Evolutionary conservation across 2,888 invertebrate species (phyloP).

Genomic region (Nemoura dubitans): DNA sequence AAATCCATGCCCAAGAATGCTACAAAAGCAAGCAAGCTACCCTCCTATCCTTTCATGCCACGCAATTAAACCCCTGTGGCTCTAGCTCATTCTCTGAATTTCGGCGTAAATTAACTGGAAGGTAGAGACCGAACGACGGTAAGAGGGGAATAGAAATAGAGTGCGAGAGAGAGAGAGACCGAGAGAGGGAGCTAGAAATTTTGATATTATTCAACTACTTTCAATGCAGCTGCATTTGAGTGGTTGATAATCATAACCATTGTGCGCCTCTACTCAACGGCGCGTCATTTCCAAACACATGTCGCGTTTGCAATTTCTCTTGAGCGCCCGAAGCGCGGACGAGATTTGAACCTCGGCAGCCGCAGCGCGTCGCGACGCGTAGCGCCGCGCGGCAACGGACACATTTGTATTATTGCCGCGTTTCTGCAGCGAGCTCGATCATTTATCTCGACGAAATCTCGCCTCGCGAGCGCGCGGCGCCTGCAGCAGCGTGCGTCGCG

Average conservation of each 20-base stretch:
- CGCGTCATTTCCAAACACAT: not conserved
- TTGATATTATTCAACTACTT: conserved; percentile 25
- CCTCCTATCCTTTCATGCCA: not conserved
- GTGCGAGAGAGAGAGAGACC: not conserved
- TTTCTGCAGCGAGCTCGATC: not conserved
- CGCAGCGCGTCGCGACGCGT: not conserved
- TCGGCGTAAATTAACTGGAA: conserved; percentile 12
- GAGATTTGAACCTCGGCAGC: not conserved
- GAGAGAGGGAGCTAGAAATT: not conserved
- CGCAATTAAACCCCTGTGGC: conserved; percentile 1
- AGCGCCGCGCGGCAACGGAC: not conserved
- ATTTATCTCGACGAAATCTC: conserved; percentile 7
- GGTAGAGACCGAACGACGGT: not conserved
- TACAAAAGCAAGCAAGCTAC: not conserved
- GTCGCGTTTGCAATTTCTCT: not conserved
- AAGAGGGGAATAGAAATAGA: not conserved
- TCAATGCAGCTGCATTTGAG: conserved; percentile 13
- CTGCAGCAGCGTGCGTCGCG: not conserved
- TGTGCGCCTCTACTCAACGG: not conserved
- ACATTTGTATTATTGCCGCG: not conserved
- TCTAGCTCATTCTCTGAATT: not conserved
- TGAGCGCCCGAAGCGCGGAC: not conserved
- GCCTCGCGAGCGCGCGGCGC: not conserved
- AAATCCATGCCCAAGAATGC: conserved; percentile 9
- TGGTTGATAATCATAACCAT: conserved; percentile 8